Evolutionary conservation across 2,113 vertebrate species (phyloP), one percentile per base, ranked within the genome.

Genomic region (Anseranas semipalmata): DNA sequence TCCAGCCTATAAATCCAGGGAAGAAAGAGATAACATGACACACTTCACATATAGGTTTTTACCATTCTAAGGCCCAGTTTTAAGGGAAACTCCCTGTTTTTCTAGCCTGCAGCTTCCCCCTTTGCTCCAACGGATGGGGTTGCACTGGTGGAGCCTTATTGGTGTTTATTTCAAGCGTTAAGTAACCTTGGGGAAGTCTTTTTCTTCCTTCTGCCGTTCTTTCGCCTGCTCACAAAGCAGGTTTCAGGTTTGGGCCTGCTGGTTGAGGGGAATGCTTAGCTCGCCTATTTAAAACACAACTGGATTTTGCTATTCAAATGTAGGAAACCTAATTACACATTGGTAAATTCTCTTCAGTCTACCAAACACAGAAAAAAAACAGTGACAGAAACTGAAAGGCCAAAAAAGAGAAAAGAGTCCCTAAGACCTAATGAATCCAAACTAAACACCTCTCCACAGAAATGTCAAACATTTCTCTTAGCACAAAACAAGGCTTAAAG

Each of bases 401-500:
- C 98, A 97, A 97, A 96, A 97, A 97, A 97, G 98, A 98, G 98
- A 97, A 97, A 97, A 98, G 98, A 98, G 98, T 98, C 97, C 97
- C 97, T 98, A 98, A 99, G 98, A 99, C 98, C 98, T 99, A 99
- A 99, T 99, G 99, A 99, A 99, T 99, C 99, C 99, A 99, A 99
- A 98, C 98, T 99, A 99, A 99, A 98, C 98, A 98, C 98, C 98
- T 98, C 98, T 98, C 98, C 98, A 98, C 98, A 98, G 98, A 99
- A 98, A 99, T 98, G 98, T 99, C 98, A 99, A 99, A 99, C 98
- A 98, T 98, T 98, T 99, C 98, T 99, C 98, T 99, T 98, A 98
- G 98, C 97, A 98, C 98, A 98, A 98, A 99, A 98, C 98, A 98
- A 98, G 98, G 98, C 98, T 99, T 99, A 98, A 98, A 99, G 98